Evolutionary conservation across 92 coral and sea anemone genomes (phyloP).

Genomic region (Siderastrea radians): DNA sequence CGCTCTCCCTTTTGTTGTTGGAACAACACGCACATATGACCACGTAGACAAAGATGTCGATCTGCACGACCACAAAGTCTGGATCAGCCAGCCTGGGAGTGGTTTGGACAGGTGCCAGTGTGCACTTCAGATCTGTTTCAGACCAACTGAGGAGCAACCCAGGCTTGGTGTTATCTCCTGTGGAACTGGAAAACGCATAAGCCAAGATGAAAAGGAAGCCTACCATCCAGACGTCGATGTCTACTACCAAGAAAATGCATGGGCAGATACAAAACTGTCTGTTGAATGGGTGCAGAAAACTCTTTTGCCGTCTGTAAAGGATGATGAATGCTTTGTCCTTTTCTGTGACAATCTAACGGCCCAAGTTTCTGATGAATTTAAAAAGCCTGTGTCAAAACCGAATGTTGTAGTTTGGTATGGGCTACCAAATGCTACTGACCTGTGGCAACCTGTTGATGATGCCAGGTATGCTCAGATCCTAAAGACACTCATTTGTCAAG

Average conservation of each 20-base stretch:
- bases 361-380: slow-evolving; percentile 29
- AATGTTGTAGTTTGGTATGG: slow-evolving; percentile 39
- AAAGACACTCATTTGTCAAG: slow-evolving; percentile 33
- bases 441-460: slow-evolving; percentile 11
- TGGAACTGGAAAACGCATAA: slow-evolving; percentile 41
- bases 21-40: slow-evolving; percentile 21
- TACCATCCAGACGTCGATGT: slow-evolving; percentile 33
- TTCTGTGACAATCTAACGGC: slow-evolving; percentile 30
- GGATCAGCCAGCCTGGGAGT: too few relatives aligned
- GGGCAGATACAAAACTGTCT: slow-evolving; percentile 40
- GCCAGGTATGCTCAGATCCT: slow-evolving; percentile 48
- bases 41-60: too few relatives aligned
- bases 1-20: slow-evolving; percentile 50
- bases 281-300: slow-evolving; percentile 44
- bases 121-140: too few relatives aligned
- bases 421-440: slow-evolving; percentile 40
- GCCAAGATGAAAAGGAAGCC: slow-evolving; percentile 43
- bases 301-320: neutral
- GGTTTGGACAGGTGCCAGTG: too few relatives aligned
- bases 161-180: slow-evolving; percentile 37
- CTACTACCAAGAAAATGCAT: slow-evolving; percentile 45
- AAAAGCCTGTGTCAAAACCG: slow-evolving; percentile 30
- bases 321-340: slow-evolving; percentile 9
- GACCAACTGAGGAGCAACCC: neutral
- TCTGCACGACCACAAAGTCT: too few relatives aligned